phyloP scores from a whole-genome alignment of 2,113 vertebrate species.

The Aegypius monachus region DNA sequence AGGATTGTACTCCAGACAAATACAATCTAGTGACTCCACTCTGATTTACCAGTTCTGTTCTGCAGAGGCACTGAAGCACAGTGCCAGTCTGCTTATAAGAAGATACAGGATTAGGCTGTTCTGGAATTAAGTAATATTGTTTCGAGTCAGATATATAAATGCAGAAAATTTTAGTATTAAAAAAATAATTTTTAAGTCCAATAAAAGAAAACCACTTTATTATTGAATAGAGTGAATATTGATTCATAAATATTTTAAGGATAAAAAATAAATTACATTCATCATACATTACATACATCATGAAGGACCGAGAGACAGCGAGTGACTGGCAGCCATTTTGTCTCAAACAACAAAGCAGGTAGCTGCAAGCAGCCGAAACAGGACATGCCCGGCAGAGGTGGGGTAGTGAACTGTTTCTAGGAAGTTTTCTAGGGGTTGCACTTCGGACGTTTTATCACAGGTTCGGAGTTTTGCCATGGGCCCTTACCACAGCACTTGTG shows the following conservation, averaged over 20 bases:
- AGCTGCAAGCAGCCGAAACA: no score
- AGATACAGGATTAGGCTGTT: background rate
- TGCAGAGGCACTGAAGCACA: background rate
- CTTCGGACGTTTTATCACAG: no score
- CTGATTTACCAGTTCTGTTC: background rate
- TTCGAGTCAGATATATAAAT: background rate
- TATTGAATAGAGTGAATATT: background rate
- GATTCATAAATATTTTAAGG: background rate
- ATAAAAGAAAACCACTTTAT: background rate
- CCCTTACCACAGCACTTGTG: no score
- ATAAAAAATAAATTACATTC: background rate
- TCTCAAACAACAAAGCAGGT: no score
- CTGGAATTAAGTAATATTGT: background rate
- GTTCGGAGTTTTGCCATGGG: no score
- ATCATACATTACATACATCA: no score
- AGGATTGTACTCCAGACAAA: background rate
- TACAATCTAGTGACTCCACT: background rate
- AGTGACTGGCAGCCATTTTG: no score
- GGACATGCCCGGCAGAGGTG: no score
- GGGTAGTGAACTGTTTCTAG: no score
- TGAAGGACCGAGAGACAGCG: no score
- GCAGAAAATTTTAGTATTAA: background rate
- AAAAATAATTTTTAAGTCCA: background rate
- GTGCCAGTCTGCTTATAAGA: background rate
- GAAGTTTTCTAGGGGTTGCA: no score